Percentiles rank a stretch among this genome's conserved stretches.
phyloP scores from a whole-genome alignment of 2,888 invertebrate genomes.

The Cacoxenus indagator region DNA sequence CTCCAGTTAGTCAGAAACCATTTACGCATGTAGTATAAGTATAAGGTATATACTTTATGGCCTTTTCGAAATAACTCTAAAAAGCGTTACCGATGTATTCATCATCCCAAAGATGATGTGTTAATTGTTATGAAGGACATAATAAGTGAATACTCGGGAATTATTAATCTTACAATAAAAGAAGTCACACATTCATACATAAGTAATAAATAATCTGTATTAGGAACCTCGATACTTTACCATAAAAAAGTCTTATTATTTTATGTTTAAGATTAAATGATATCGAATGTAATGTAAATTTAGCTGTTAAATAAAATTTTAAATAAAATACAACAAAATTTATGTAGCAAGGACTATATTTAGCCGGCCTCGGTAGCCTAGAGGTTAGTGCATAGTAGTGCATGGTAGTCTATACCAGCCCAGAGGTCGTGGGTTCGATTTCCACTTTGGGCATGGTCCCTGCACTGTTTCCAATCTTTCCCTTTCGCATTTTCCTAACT shows the following conservation, averaged over 20 bases:
- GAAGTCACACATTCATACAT: conserved; percentile 5
- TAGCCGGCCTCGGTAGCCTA: no score
- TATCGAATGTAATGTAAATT: conserved; percentile 13
- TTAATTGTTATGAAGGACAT: background rate
- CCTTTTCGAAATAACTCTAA: background rate
- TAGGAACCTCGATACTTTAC: conserved; percentile 2
- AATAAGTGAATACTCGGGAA: conserved; percentile 6
- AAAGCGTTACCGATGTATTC: background rate
- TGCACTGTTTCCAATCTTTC: no score
- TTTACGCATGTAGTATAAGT: no score
- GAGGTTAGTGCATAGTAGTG: no score
- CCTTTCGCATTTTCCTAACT: no score
- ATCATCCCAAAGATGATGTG: background rate
- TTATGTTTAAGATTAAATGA: conserved; percentile 4
- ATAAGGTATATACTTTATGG: no score
- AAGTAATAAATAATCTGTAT: conserved; percentile 9
- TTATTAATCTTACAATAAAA: conserved; percentile 7
- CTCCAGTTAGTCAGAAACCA: no score
- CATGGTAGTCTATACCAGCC: no score
- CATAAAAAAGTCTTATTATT: conserved; percentile 14
- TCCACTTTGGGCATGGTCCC: no score
- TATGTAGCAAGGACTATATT: conserved; percentile 28
- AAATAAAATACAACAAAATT: conserved; percentile 7
- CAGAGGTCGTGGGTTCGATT: no score
- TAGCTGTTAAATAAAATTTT: conserved; percentile 19